Evolutionary conservation across 2,113 vertebrate genomes (phyloP).

Genomic region (Pipra filicauda): DNA sequence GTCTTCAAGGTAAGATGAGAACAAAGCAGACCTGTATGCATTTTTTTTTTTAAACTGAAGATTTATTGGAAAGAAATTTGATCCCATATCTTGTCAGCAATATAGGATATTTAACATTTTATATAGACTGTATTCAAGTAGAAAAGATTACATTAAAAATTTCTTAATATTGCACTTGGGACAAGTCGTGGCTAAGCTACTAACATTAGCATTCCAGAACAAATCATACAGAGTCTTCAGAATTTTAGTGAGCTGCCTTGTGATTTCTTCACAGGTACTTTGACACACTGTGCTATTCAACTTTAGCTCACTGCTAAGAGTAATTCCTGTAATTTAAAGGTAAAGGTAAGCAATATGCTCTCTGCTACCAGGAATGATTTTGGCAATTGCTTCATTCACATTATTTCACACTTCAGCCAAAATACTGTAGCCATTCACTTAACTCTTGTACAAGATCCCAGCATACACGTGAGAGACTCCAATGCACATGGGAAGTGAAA

Average conservation of each 20-base stretch:
- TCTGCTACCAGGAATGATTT: not conserved
- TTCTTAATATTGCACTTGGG: slow-evolving; percentile 61
- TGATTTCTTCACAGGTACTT: not conserved
- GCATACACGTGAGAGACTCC: not conserved
- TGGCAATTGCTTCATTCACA: slow-evolving; percentile 50
- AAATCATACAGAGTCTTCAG: not conserved
- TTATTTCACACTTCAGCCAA: slow-evolving; percentile 36
- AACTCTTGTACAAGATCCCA: not conserved
- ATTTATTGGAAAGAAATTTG: slow-evolving; percentile 73
- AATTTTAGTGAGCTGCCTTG: not conserved
- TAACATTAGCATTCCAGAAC: slow-evolving; percentile 31
- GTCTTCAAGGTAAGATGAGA: not conserved
- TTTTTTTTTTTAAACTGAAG: slow-evolving; percentile 32
- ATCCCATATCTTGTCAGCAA: slow-evolving; percentile 64
- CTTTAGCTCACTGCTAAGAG: not conserved
- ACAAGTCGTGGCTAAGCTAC: slow-evolving; percentile 53
- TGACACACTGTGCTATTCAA: not conserved
- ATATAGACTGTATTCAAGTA: slow-evolving; percentile 66
- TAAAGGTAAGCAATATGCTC: not conserved
- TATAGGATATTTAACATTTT: slow-evolving; percentile 54
- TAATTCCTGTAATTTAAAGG: not conserved
- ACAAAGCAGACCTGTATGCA: not conserved
- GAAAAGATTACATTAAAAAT: slow-evolving; percentile 61
- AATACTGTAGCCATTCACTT: not conserved
- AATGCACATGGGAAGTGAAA: not conserved